Base-by-base conservation (phyloP, 2,113 vertebrate genomes). In the Alethe castanea region DNA sequence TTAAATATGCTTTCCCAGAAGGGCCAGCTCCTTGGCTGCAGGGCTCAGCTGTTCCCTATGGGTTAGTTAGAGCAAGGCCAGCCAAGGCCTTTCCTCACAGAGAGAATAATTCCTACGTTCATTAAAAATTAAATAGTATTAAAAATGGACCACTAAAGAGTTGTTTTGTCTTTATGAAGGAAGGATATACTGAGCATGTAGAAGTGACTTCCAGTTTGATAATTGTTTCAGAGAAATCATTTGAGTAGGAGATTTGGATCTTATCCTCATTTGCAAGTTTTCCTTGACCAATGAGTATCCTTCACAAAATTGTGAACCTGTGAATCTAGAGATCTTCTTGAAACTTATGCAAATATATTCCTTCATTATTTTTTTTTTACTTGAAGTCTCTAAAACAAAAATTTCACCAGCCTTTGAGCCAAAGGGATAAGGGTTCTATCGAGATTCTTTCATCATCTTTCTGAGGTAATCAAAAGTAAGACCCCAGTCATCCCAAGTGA, bases 61-160 rank as follows among this genome's bases (percentile, higher is more conserved):
- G 18, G 11, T 36, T 0, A 0, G 2, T 3, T 45, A 28, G 2
- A 54, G 28, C 23, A 2, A 4, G n/a, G 12, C 19, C 14, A 57
- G 19, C 9, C 36, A 50, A 23, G 3, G 15, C 14, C 23, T n/a
- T 12, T 81, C 26, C 18, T 59, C 36, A 33, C 14, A 47, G 50
- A 60, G 19, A 40, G 13, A 40, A 40, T 12, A 52, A 54, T 77
- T 91, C 87, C 23, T 59, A 22, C 54, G 84, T 91, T 86, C 87
- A 79, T 81, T 86, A 72, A 26, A 38, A 36, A 5, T n/a, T 24
- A 35, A 65, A 66, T 65, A 24, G n/a, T 29, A n/a, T 91, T 87
- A 85, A 95, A 87, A 85, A 65, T 23, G 50, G 31, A 57, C 19
- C 61, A 80, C 36, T 56, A 53, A 66, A 88, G 23, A 17, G 3